phyloP scores from a whole-genome alignment of 2,797 vertebrate genomes.

The Catamblyrhynchus diadema region DNA sequence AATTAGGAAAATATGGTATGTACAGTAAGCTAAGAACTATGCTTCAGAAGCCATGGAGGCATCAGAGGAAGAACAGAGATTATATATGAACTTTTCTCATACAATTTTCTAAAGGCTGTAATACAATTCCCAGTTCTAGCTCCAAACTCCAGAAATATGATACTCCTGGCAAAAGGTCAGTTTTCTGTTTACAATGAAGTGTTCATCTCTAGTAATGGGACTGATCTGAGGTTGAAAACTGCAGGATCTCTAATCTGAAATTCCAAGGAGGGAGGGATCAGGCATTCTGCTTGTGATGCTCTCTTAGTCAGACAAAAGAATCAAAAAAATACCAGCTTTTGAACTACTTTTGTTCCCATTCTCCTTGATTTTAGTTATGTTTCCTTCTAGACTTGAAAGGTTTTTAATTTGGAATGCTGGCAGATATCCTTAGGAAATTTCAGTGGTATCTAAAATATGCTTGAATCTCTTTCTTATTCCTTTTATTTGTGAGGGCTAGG shows the following conservation, averaged over 20 bases:
- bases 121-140: neutral
- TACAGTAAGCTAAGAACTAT: neutral
- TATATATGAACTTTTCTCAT: neutral
- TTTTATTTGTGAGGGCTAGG: neutral
- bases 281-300: neutral
- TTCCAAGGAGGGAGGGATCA: neutral
- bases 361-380: neutral
- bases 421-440: constrained; percentile 5
- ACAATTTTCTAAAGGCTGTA: neutral
- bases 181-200: neutral
- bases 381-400: neutral
- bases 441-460: neutral
- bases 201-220: neutral
- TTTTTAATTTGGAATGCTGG: constrained; percentile 7
- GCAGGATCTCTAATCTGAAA: neutral
- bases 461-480: neutral
- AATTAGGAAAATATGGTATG: neutral
- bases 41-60: neutral
- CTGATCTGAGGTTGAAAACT: neutral
- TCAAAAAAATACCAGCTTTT: neutral
- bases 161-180: neutral
- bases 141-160: neutral
- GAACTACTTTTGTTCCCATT: neutral
- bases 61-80: neutral
- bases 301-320: neutral